Evolutionary conservation across 2,113 vertebrate species (phyloP), one percentile per base, ranked within the genome.

Genomic region (Thamnaconus septentrionalis): DNA sequence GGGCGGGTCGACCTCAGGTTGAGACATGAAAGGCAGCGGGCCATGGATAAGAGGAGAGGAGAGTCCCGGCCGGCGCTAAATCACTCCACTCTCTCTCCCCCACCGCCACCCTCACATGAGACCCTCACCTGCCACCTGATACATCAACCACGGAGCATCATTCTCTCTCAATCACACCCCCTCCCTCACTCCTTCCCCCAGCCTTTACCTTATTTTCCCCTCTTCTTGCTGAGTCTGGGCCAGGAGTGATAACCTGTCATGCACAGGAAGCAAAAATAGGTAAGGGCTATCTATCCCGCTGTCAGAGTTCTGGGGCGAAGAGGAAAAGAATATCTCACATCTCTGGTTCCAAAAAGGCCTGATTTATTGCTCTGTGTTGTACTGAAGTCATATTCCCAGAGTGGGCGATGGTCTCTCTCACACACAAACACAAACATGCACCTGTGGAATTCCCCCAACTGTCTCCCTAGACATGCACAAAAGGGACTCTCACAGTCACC

Each of bases 11-110:
- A 96, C 92, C 93, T 88, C 75, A 86, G 88, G 74, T 84, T 87
- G 77, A 76, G 77, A 93, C 92, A 91, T 94, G 91, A 95, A 95
- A 96, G 91, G 73, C 18, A 85, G 83, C 83, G 58, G 92, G 88
- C 53, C 87, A 84, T 79, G 90, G 67, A 82, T 84, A 82, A 87
- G 90, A 92, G 79, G 85, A 90, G 86, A 78, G 87, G 69, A 69
- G 83, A 77, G 80, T 87, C 75, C 89, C 90, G 85, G 84, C 54
- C 73, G 61, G 66, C 84, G 83, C 82, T 93, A 95, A 96, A 95
- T 96, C 93, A 95, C 62, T 67, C 64, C 79, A 72, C 76, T 56
- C 72, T 62, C 62, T 56, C 46, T 51, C 62, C 18, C n/a, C 10
- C 55, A 66, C 63, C 76, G 62, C 74, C 71, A 54, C 74, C 60